phyloP scores from a whole-genome alignment of 2,888 invertebrate genomes.

The Thumatha senex region DNA sequence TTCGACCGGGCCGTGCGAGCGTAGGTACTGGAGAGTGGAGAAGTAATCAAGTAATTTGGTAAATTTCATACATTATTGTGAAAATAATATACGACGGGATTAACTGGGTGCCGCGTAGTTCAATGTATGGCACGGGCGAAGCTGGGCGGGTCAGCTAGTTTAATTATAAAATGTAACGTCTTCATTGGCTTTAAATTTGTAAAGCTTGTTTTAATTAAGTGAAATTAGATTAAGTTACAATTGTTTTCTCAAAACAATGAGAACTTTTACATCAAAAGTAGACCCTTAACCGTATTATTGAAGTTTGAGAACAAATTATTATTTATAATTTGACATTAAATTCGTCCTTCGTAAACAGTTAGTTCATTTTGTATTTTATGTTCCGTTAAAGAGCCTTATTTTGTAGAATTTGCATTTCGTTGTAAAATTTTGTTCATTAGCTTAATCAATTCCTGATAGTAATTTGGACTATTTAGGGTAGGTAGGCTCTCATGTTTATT shows the following conservation, averaged over 20 bases:
- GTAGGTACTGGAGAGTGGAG: no score
- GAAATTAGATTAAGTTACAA: conserved; percentile 30
- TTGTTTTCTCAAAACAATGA: conserved; percentile 18
- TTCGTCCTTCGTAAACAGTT: conserved; percentile 31
- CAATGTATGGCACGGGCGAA: no score
- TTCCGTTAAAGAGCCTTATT: conserved; percentile 4
- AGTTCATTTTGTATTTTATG: conserved; percentile 15
- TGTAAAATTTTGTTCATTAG: not conserved
- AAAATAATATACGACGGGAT: no score
- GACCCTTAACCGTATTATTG: conserved; percentile 27
- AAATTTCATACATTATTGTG: no score
- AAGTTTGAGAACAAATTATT: conserved; percentile 45
- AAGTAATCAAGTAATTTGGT: no score
- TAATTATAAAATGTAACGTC: not conserved
- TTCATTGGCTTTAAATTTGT: not conserved
- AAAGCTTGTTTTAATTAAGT: conserved; percentile 18
- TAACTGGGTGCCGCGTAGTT: no score
- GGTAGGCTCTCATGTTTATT: no score
- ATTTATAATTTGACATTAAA: conserved; percentile 43
- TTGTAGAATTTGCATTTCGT: not conserved
- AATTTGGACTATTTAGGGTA: not conserved
- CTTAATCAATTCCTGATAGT: not conserved
- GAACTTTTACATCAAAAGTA: conserved; percentile 21
- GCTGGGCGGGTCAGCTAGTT: no score
- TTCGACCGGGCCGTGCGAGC: no score